These are phyloP conservation scores for Slavum lentiscoides DNA, from an alignment of 2,888 invertebrate genomes.

Conservation along the genomic window DNA sequence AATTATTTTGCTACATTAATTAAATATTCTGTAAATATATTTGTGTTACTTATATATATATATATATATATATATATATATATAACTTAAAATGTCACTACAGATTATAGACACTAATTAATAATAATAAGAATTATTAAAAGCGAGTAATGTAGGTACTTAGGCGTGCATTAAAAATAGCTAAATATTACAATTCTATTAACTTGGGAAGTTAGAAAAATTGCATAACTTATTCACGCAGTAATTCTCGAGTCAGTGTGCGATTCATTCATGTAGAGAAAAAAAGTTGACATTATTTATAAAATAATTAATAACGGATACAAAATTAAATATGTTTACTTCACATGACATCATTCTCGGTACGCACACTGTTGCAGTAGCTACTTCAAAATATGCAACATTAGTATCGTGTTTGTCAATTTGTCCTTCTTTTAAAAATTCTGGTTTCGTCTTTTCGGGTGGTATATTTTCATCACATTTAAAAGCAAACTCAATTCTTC, in stretches of 20 bases:
- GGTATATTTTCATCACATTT: conserved; percentile 43
- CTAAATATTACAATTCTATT: neutral
- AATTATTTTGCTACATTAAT: too few relatives aligned
- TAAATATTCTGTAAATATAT: too few relatives aligned
- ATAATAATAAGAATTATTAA: neutral
- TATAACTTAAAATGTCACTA: too few relatives aligned
- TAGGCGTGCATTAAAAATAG: neutral
- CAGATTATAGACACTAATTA: too few relatives aligned
- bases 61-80: too few relatives aligned
- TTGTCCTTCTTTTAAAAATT: conserved; percentile 10
- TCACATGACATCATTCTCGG: conserved; percentile 30
- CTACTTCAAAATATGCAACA: conserved; percentile 36
- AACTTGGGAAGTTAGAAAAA: neutral
- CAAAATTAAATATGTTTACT: conserved; percentile 18
- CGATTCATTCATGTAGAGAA: too few relatives aligned
- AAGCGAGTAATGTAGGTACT: neutral
- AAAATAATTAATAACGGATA: neutral
- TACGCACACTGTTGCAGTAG: conserved; percentile 32
- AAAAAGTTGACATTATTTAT: neutral
- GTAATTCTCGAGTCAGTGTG: neutral
- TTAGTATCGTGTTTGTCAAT: neutral
- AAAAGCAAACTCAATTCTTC: conserved; percentile 23
- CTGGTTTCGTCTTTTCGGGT: conserved; percentile 19
- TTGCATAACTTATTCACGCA: neutral
- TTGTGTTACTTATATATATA: too few relatives aligned